A percentile compares a stretch with the other conserved stretches of the same genome.
These are phyloP conservation scores for Agriopis marginaria DNA, from an alignment of 2,888 invertebrate species.

Conservation along the genomic window DNA sequence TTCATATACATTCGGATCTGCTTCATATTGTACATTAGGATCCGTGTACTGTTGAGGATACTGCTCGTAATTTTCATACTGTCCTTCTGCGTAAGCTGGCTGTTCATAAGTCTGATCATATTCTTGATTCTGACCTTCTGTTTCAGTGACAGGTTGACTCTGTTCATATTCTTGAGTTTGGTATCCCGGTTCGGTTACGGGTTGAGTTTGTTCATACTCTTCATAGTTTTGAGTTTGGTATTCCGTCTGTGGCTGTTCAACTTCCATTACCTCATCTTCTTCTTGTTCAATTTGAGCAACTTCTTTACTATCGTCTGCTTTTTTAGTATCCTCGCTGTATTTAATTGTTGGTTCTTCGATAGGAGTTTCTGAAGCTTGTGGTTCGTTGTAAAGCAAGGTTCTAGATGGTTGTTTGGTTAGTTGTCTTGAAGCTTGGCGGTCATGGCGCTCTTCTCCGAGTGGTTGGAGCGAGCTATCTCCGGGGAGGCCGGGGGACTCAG, in stretches of 20 bases:
- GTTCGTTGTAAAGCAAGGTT: conserved; percentile 44
- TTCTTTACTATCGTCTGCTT: conserved; percentile 10
- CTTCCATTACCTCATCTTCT: conserved; percentile 50
- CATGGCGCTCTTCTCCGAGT: conserved; percentile 54
- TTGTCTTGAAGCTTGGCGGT: conserved; percentile 56
- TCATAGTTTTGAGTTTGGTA: conserved; percentile 48
- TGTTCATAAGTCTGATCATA: conserved; percentile 55
- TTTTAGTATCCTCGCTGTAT: conserved; percentile 3
- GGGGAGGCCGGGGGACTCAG: conserved; percentile 78
- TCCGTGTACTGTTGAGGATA: conserved; percentile 66
- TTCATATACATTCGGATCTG: conserved; percentile 56
- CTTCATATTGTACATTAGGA: conserved; percentile 37
- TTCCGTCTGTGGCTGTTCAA: conserved; percentile 49
- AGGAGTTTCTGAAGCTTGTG: conserved; percentile 25
- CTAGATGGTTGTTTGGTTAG: conserved; percentile 57
- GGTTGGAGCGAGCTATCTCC: conserved; percentile 55
- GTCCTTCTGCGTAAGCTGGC: conserved; percentile 61
- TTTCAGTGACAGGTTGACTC: conserved; percentile 42
- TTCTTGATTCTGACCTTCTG: conserved; percentile 54
- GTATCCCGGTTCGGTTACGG: conserved; percentile 33
- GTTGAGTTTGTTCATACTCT: conserved; percentile 53
- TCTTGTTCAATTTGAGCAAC: conserved; percentile 25
- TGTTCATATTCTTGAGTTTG: conserved; percentile 50
- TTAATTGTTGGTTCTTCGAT: conserved; percentile 11
- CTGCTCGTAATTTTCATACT: conserved; percentile 70